Conservation (phyloP, 2,797 vertebrate species). For the Chelon labrosus region DNA sequence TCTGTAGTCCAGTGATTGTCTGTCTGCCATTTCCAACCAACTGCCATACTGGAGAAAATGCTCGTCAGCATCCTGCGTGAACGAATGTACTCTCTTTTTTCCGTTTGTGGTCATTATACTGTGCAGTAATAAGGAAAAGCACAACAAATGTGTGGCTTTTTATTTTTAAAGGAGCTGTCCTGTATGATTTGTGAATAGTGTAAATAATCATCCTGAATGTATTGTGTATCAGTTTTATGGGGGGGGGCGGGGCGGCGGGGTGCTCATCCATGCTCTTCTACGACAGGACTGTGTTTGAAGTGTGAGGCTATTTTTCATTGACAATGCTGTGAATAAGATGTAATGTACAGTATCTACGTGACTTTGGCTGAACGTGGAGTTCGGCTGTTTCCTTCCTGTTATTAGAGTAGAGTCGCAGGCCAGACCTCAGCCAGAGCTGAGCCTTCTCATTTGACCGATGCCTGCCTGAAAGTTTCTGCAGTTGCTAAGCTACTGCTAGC, state of each 20-base stretch:
- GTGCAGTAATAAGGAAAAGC: constrained; percentile 82
- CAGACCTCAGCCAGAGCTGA: constrained; percentile 72
- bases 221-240: constrained; percentile 59
- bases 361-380: constrained; percentile 70
- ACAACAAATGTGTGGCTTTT: constrained; percentile 70
- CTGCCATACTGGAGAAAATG: constrained; percentile 72
- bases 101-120: constrained; percentile 57
- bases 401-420: constrained; percentile 74
- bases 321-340: constrained; percentile 79
- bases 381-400: constrained; percentile 74
- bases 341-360: constrained; percentile 80
- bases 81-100: constrained; percentile 65
- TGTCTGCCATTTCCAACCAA: constrained; percentile 60
- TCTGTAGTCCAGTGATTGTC: constrained; percentile 55
- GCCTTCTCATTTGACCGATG: constrained; percentile 78
- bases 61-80: constrained; percentile 55
- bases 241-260: neutral
- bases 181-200: constrained; percentile 80
- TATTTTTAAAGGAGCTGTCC: constrained; percentile 71
- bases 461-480: constrained; percentile 75
- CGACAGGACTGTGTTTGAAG: constrained; percentile 58
- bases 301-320: constrained; percentile 62
- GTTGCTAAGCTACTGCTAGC: constrained; percentile 79
- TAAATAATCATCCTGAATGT: constrained; percentile 79
- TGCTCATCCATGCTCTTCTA: constrained; percentile 46